These are phyloP conservation scores for Tetranychus piercei DNA, from an alignment of 2,888 invertebrate genomes.

Conservation along the genomic window DNA sequence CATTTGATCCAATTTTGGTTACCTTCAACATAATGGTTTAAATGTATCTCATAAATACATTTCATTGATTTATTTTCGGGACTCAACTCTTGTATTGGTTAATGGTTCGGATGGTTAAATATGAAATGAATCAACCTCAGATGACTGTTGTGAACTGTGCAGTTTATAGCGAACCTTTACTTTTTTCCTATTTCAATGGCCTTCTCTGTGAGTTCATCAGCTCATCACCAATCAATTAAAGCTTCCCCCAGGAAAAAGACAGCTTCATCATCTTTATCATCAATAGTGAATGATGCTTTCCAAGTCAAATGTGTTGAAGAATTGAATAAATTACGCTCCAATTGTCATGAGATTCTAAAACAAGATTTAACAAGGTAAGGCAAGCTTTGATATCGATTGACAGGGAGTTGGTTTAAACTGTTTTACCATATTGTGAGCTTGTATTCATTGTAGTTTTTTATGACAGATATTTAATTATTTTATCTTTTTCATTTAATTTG, in stretches of 20 bases:
- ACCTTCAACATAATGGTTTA: too few relatives aligned
- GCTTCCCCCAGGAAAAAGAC: not conserved
- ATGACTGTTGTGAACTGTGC: not conserved
- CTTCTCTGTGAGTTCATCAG: not conserved
- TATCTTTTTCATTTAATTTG: not conserved
- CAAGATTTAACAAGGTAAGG: conserved; percentile 10
- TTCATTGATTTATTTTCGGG: too few relatives aligned
- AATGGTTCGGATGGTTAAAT: not conserved
- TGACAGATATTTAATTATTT: not conserved
- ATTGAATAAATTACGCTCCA: conserved; percentile 23
- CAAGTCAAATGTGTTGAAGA: conserved; percentile 25
- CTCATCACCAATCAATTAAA: conserved; percentile 21
- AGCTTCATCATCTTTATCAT: not conserved
- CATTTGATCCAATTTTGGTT: too few relatives aligned
- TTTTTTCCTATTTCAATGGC: not conserved
- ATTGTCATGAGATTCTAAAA: conserved; percentile 22
- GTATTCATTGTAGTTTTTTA: not conserved
- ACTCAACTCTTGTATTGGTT: too few relatives aligned
- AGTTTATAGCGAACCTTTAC: not conserved
- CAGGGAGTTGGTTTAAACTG: not conserved
- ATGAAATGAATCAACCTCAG: not conserved
- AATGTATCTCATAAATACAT: too few relatives aligned
- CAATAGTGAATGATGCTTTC: conserved; percentile 18
- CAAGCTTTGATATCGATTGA: not conserved
- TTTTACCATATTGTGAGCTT: not conserved